phyloP scores from a whole-genome alignment of 2,113 vertebrate species.

The Columba janthina region DNA sequence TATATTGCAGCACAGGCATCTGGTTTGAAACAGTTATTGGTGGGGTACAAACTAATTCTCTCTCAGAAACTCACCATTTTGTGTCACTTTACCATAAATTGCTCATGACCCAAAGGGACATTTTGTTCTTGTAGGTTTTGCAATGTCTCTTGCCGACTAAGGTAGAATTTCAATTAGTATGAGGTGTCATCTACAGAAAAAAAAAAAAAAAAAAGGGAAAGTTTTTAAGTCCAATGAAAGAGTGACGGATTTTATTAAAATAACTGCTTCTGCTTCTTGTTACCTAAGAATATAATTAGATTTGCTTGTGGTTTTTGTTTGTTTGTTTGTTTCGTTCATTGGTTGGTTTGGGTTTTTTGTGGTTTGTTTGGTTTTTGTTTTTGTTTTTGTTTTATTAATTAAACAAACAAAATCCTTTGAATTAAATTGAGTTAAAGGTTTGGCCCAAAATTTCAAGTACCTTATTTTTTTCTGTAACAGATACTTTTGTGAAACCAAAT shows the following conservation, averaged over 20 bases:
- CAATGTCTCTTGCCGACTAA: slow-evolving; percentile 6
- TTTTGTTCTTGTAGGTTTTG: slow-evolving; percentile 34
- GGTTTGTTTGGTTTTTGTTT: too few relatives aligned
- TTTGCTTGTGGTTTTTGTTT: too few relatives aligned
- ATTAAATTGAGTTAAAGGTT: neutral
- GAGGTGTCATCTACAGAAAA: neutral
- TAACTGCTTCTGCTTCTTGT: neutral
- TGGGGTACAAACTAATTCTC: slow-evolving; percentile 1
- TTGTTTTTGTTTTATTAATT: too few relatives aligned
- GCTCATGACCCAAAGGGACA: neutral
- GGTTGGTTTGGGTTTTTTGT: too few relatives aligned
- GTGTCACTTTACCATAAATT: slow-evolving; percentile 33
- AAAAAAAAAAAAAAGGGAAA: neutral
- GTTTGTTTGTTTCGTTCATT: too few relatives aligned
- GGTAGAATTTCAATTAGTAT: slow-evolving; percentile 45
- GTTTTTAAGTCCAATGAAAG: neutral
- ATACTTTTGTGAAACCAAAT: neutral
- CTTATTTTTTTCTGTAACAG: neutral
- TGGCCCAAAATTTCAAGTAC: neutral
- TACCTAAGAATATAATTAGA: neutral
- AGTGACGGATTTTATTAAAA: neutral
- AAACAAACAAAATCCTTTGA: neutral
- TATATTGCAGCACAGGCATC: slow-evolving; percentile 5
- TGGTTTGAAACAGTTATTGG: slow-evolving; percentile 20
- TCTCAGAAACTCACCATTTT: slow-evolving; percentile 12